A percentile compares a stretch with the other conserved stretches of the same genome.
Conservation (phyloP, 2,797 vertebrate species). For the Hozukius guyotensis region DNA sequence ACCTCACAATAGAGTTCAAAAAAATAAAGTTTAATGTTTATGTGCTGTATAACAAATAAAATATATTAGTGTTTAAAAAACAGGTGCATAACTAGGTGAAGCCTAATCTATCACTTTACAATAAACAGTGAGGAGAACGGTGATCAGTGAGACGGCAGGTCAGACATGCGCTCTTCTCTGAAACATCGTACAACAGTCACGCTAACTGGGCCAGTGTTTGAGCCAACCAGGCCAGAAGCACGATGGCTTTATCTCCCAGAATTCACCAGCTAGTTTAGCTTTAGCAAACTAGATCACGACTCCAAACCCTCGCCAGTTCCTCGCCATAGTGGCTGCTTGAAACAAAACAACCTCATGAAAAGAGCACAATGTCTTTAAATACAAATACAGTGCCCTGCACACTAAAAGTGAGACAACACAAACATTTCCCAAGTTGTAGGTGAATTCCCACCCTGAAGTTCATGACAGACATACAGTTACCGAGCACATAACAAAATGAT, state of each 20-base stretch:
- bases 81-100: conserved; percentile 85
- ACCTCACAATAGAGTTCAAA: conserved; percentile 83
- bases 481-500: conserved; percentile 66
- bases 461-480: conserved; percentile 66
- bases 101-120: conserved; percentile 82
- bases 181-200: conserved; percentile 38
- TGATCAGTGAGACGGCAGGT: conserved; percentile 56
- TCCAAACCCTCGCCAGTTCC: not conserved
- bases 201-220: conserved; percentile 34
- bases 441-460: conserved; percentile 32
- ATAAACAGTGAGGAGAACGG: conserved; percentile 75
- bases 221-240: conserved; percentile 15
- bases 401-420: conserved; percentile 38
- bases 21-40: conserved; percentile 95
- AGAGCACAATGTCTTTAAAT: conserved; percentile 34
- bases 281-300: not conserved
- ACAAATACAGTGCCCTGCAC: conserved; percentile 23
- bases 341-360: conserved; percentile 21
- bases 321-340: not conserved
- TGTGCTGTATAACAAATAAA: conserved; percentile 97
- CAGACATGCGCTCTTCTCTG: conserved; percentile 58
- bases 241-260: not conserved
- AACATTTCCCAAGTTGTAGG: conserved; percentile 10
- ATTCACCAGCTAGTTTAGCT: not conserved
- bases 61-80: conserved; percentile 99